Evolutionary conservation across 2,113 vertebrate species (phyloP), one percentile per base, ranked within the genome.

Genomic region (Condylura cristata): DNA sequence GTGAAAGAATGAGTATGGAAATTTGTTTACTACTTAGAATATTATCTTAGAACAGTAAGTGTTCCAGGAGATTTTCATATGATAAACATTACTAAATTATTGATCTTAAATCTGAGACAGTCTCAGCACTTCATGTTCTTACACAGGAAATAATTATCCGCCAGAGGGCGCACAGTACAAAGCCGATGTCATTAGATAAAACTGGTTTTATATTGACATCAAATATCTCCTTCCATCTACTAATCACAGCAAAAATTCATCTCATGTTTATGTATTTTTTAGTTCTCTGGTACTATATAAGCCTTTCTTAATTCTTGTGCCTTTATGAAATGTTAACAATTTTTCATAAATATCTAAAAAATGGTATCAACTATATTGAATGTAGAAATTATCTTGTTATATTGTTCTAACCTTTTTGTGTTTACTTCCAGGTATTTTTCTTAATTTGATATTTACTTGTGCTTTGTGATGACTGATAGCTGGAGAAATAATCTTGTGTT

Each of bases 401-500:
- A 61, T 39, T 85, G 6, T 91, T 92, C 12, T 58, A 90, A 1
- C 39, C 28, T 76, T 92, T 94, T 53, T 82, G 26, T 92, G 2
- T 89, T 89, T 95, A 34, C 24, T 83, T 90, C 16, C 26, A 51
- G 28, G 32, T 48, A 56, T 63, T 79, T 1, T 91, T 87, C 34
- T 93, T 95, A 58, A 92, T 74, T 65, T 88, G 17, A 60, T 32
- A 58, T 89, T 72, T 82, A 83, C 20, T 66, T 92, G 4, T 32
- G 39, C 30, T 78, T 88, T 93, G 44, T 58, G 78, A 86, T 90
- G 79, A 86, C 70, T 81, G 34, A 1, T 34, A 90, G 14, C 20
- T 92, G 56, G 70, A 92, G 72, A 95, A 89, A 85, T 75, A 58
- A 81, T 95, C 56, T 48, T 90, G 9, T 72, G 16, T 60, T 74